These are phyloP conservation scores for Perca fluviatilis DNA, from an alignment of 2,113 vertebrate genomes.

Conservation along the genomic window DNA sequence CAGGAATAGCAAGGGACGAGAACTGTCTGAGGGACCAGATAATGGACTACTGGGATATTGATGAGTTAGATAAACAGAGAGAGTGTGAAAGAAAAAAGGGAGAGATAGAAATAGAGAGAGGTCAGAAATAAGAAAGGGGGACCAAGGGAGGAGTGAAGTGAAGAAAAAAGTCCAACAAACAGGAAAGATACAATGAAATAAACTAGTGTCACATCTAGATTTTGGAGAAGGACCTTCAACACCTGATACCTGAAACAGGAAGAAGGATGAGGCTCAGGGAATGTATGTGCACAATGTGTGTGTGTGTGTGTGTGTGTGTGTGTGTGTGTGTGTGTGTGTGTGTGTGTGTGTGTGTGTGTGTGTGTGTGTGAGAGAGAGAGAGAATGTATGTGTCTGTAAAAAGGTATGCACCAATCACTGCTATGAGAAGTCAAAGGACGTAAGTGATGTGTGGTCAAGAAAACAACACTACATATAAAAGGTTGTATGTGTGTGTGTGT, in stretches of 20 bases:
- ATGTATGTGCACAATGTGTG: too few relatives aligned
- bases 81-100: background rate
- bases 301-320: too few relatives aligned
- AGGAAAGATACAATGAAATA: background rate
- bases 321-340: background rate
- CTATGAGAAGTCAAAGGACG: conserved; percentile 29
- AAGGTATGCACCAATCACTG: conserved; percentile 18
- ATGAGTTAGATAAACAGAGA: conserved; percentile 39
- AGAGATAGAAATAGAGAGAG: background rate
- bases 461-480: conserved; percentile 28
- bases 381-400: conserved; percentile 11
- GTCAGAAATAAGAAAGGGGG: background rate
- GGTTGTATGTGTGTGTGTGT: conserved; percentile 3
- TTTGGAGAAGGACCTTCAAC: background rate
- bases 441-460: conserved; percentile 1
- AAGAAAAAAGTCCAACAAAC: background rate
- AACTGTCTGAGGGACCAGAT: conserved; percentile 37
- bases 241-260: background rate
- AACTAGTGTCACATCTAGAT: background rate
- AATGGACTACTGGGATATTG: conserved; percentile 57
- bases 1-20: conserved; percentile 30
- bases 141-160: background rate
- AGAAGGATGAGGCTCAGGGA: too few relatives aligned
- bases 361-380: background rate
- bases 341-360: background rate